Evolutionary conservation across 1,140 invertebrate species (phyloP), one percentile per base, ranked within the genome.

Genomic region (Drosophila lowei): DNA sequence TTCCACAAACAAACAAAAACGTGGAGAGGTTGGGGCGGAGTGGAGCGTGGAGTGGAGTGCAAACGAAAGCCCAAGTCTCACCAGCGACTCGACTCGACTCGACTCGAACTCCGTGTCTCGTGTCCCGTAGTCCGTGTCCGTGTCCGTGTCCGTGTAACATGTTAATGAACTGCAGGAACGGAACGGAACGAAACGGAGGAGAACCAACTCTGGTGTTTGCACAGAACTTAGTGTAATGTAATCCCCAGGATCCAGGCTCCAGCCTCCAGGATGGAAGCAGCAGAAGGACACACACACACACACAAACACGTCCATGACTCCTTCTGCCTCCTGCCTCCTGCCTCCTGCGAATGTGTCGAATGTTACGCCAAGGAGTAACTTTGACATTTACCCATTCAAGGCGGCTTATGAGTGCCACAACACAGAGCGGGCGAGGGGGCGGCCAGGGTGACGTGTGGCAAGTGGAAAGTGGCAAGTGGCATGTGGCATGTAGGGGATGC

Each of bases 141-240:
- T 38, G 75, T 84, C 50, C 30, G 44, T 76, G 83, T 88, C 84
- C 83, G 79, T 89, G 84, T 89, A 89, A 89, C 83, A 88, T 88
- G 83, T 88, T 88, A 88, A 88, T 88, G 83, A 88, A 88, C 83
- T 88, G 83, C 84, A 38, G 34, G 11, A 38, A 38, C 34, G 34
- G 11, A 38, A 38, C 34, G 34, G 34, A 38, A 38, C 34, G 30
- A 8, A 34, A 11, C 30, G 30, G 9, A 34, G 34, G 34, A 38
- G 30, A 30, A 3, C 84, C 83, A 88, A 88, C 83, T 88, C 11
- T 38, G 34, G 79, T 88, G 83, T 88, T 88, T 88, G 83, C 84
- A 89, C 84, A 88, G 79, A 88, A 88, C 83, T 88, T 89, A 88
- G 83, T 86, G 83, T 88, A 86, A 88, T 88, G 83, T 88, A 86